Evolutionary conservation across 1,140 invertebrate species (phyloP), one percentile per base, ranked within the genome.

Genomic region (Zaprionus lachaisei): DNA sequence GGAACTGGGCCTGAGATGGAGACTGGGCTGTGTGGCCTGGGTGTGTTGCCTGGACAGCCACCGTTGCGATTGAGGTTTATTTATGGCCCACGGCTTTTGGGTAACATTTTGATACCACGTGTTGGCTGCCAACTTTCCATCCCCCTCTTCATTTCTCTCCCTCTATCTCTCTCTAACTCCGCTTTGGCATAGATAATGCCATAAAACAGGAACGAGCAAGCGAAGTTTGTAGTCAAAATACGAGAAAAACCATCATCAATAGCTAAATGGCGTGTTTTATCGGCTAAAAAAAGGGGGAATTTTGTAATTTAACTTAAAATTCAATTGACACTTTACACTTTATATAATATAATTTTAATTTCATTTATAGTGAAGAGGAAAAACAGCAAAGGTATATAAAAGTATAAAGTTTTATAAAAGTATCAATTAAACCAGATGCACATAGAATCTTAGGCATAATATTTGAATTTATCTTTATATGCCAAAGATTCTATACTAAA

Each of bases 1-100:
- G 14, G 15, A 2, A 34, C 31, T 34, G 31, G 31, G 31, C 31
- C 31, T 11, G 31, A 34, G 9, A 11, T 34, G 17, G 47, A 24
- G 47, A 14, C 47, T 22, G 47, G 47, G 47, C 41, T 41, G 38
- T 15, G 38, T n/a, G 55, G 62, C 26, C 62, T 28, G 76, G 31
- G 69, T 31, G 51, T 69, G 82, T 86, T 86, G 84, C 79, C 82
- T 68, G 78, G 82, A 58, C 56, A 75, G 83, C 71, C 66, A 60
- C 28, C 47, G 54, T 58, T 80, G 69, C 80, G 83, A 78, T 87
- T 87, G 84, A 87, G 83, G 84, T 87, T 87, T 87, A 87, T 87
- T 87, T 87, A 87, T 87, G 84, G 85, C 84, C 85, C 85, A 79
- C 84, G 84, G 84, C 84, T 79, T 81, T 87, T 80, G 74, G 84